Conservation (phyloP, 2,797 vertebrate genomes). For the Hoplostethus mediterraneus region DNA sequence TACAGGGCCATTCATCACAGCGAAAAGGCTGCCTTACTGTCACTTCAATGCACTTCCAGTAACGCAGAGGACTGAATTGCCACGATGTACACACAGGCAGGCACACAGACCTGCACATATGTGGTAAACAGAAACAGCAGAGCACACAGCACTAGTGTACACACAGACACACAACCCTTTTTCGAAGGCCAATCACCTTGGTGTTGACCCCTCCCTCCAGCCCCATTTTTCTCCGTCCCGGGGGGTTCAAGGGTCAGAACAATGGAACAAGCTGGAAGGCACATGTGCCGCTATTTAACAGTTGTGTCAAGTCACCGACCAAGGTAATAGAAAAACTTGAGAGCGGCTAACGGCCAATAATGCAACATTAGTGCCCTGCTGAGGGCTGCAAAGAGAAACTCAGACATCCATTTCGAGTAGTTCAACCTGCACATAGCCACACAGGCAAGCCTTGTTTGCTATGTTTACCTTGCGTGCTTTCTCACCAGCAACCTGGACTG, state of each 20-base stretch:
- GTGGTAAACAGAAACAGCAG: not conserved
- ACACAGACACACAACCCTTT: constrained; percentile 4
- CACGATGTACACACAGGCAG: constrained; percentile 15
- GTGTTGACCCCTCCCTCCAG: constrained; percentile 37
- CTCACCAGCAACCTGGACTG: constrained; percentile 30
- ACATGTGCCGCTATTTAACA: constrained; percentile 64
- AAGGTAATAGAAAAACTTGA: constrained; percentile 67
- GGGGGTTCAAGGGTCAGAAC: constrained; percentile 51
- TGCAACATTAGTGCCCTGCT: constrained; percentile 53
- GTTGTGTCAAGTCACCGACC: constrained; percentile 57
- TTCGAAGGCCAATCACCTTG: constrained; percentile 54
- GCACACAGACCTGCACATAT: not conserved
- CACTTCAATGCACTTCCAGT: constrained; percentile 55
- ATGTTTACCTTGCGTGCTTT: constrained; percentile 34
- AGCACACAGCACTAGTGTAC: not conserved
- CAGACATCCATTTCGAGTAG: constrained; percentile 57
- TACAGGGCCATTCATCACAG: constrained; percentile 65
- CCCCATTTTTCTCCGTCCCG: constrained; percentile 39
- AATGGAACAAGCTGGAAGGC: constrained; percentile 55
- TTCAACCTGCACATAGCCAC: constrained; percentile 31
- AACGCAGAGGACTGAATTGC: constrained; percentile 38
- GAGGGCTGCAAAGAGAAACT: constrained; percentile 63
- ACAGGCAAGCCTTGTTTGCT: constrained; percentile 40
- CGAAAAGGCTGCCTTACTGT: constrained; percentile 47
- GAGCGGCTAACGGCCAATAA: constrained; percentile 63